Evolutionary conservation across 2,888 invertebrate species (phyloP).

Genomic region (Patella caerulea): DNA sequence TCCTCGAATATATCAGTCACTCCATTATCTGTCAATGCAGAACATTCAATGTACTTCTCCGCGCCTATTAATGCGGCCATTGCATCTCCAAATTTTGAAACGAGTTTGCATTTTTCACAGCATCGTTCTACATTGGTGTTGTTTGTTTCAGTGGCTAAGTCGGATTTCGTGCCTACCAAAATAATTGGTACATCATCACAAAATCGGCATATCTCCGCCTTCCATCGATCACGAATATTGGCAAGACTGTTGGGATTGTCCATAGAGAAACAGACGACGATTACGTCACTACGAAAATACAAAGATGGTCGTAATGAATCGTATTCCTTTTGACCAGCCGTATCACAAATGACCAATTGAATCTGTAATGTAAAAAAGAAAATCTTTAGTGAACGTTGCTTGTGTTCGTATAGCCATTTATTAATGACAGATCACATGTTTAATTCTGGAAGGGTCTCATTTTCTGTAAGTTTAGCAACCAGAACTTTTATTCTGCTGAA

Average conservation of each 20-base stretch:
- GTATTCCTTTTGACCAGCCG: constrained; percentile 95
- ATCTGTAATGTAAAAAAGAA: constrained; percentile 44
- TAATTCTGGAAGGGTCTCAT: too few relatives aligned
- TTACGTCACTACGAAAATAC: constrained; percentile 97
- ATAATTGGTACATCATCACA: constrained; percentile 98
- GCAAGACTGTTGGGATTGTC: constrained; percentile 98
- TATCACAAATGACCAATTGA: constrained; percentile 81
- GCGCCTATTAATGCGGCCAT: constrained; percentile 99
- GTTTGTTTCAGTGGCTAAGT: constrained; percentile 92
- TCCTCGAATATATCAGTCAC: constrained; percentile 99
- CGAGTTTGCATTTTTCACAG: constrained; percentile 98
- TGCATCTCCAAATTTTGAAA: constrained; percentile 94
- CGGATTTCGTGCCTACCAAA: constrained; percentile 93
- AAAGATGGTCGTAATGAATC: constrained; percentile 92
- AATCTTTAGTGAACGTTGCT: too few relatives aligned
- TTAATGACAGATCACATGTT: too few relatives aligned
- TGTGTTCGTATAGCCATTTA: too few relatives aligned
- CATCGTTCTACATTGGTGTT: constrained; percentile 85
- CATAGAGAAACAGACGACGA: constrained; percentile 98
- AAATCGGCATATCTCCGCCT: constrained; percentile 89
- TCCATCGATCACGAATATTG: constrained; percentile 99
- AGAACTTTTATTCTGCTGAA: too few relatives aligned
- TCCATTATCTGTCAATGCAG: constrained; percentile 98
- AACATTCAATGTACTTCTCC: constrained; percentile 97
- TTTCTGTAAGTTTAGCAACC: too few relatives aligned